Percentiles rank a stretch among this genome's conserved stretches.
These are phyloP conservation scores for Daktulosphaira vitifoliae DNA, from an alignment of 1,140 invertebrate species.

Conservation along the genomic window DNA sequence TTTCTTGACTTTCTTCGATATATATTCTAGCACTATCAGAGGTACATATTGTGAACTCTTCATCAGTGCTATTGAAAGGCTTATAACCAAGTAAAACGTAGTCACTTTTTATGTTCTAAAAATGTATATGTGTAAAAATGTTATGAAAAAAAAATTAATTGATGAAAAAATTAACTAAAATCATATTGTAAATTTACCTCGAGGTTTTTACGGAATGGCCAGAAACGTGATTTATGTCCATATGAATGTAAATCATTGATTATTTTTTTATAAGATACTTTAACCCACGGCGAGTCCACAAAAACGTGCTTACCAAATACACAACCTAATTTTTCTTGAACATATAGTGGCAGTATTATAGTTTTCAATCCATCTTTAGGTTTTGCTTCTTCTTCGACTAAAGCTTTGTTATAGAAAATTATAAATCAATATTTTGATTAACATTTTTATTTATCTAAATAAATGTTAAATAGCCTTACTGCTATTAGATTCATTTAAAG, in stretches of 20 bases:
- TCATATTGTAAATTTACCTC: constrained; percentile 5
- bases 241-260: neutral
- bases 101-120: neutral
- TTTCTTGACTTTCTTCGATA: neutral
- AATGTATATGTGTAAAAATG: too few relatives aligned
- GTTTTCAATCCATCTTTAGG: constrained; percentile 41
- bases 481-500: too few relatives aligned
- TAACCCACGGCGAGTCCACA: constrained; percentile 4
- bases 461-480: too few relatives aligned
- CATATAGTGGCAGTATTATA: constrained; percentile 34
- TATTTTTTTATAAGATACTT: constrained; percentile 9
- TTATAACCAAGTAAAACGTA: constrained; percentile 10
- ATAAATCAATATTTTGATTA: too few relatives aligned
- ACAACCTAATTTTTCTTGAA: constrained; percentile 12
- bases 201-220: neutral
- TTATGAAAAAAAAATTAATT: too few relatives aligned
- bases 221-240: neutral
- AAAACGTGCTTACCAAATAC: constrained; percentile 18
- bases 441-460: too few relatives aligned
- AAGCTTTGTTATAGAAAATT: too few relatives aligned
- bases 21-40: neutral
- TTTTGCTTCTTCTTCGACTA: neutral
- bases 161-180: too few relatives aligned
- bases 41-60: constrained; percentile 5
- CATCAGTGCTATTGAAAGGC: neutral